Base-by-base conservation (phyloP, 2,113 vertebrate genomes). In the Gobius niger region DNA sequence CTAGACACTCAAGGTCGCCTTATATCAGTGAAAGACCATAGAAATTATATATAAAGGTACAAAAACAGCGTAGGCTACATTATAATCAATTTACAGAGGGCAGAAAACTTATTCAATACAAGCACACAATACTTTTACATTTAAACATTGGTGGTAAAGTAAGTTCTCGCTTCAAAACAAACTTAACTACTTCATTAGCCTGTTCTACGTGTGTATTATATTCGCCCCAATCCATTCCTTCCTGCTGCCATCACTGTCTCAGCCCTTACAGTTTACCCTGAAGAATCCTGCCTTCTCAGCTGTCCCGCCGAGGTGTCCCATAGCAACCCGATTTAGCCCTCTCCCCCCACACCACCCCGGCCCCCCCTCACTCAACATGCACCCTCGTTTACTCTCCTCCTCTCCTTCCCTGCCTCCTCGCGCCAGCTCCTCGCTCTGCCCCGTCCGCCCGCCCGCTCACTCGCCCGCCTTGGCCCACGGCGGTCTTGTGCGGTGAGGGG, bases 271-370 rank as follows among this genome's bases (percentile, higher is more conserved):
- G 81, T 81, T 78, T 60, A 64, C 12, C 75, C 77, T 88, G 70
- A 91, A 89, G 90, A 91, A 92, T 92, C 83, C 84, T 84, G 89
- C 78, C 85, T 44, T 77, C 87, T 92, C 91, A 92, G 91, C 91
- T 92, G 87, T 90, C 75, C 77, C 6, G 41, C 14, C 40, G 4
- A 68, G 87, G 87, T 91, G 88, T 91, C 86, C 80, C 79, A 89
- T 91, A 71, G 84, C 89, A 65, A 80, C 63, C 85, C 79, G 11
- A 92, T 90, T 88, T 92, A 90, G 87, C 82, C 78, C 79, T 57
- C 62, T 0, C 61, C 52, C 0, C 62, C 44, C n/a, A 46, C 66
- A 44, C 8, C 47, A 34, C 7, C 59, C 51, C 68, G 53, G 50
- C 74, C 59, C 61, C 24, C 66, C 70, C 40, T 65, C 67, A 7